These are phyloP conservation scores for Eulemur albifrons DNA, from an alignment of 2,797 vertebrate species.

Conservation along the genomic window DNA sequence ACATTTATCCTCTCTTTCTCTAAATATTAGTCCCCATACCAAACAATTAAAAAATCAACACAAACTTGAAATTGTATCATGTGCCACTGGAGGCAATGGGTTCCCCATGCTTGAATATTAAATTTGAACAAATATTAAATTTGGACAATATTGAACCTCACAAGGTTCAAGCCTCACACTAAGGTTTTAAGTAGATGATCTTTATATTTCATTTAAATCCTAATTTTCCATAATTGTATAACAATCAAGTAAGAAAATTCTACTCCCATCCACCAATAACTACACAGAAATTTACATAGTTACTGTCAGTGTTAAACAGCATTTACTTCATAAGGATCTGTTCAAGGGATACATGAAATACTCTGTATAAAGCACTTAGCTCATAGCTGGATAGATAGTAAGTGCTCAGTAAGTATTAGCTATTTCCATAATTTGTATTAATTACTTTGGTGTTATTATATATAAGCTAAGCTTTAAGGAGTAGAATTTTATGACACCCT, in stretches of 20 bases:
- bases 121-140: background rate
- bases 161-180: background rate
- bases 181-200: background rate
- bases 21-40: background rate
- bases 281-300: background rate
- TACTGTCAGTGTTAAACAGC: background rate
- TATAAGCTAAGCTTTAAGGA: background rate
- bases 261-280: background rate
- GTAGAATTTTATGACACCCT: background rate
- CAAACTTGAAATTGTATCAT: background rate
- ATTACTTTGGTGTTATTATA: background rate
- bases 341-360: background rate
- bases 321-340: background rate
- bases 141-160: background rate
- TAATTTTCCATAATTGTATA: background rate
- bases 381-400: background rate
- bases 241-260: background rate
- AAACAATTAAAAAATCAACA: background rate
- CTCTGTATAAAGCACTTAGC: background rate
- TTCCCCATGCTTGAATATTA: background rate
- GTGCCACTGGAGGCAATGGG: background rate
- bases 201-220: background rate
- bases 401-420: background rate
- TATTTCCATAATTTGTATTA: background rate
- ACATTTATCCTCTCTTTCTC: background rate